A percentile compares a stretch with the other conserved stretches of the same genome.
phyloP scores from a whole-genome alignment of 2,888 invertebrate genomes.

The Cheilosia pagana region DNA sequence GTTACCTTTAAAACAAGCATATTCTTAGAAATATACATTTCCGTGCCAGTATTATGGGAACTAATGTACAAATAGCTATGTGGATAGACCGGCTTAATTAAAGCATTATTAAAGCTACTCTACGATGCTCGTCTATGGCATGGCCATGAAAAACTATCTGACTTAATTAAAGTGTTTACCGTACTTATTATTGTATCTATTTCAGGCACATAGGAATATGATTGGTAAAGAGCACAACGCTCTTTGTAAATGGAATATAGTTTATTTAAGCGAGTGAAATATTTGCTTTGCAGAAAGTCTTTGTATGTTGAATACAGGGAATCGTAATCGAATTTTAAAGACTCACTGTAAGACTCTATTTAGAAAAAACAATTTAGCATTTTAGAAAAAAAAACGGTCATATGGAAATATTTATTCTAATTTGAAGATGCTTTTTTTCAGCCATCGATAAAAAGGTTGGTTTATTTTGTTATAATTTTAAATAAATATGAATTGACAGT shows the following conservation, averaged over 20 bases:
- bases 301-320: too few species aligned
- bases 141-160: neutral
- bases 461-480: too few species aligned
- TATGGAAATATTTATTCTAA: too few species aligned
- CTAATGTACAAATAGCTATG: neutral
- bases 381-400: too few species aligned
- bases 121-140: slow-evolving; percentile 6
- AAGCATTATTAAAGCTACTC: neutral
- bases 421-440: too few species aligned
- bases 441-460: too few species aligned
- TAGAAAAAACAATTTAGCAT: too few species aligned
- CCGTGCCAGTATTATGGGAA: neutral
- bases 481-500: too few species aligned
- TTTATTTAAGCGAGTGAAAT: neutral
- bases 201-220: neutral
- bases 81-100: neutral
- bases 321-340: too few species aligned
- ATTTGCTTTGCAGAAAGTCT: too few species aligned
- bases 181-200: neutral
- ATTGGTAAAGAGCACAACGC: neutral
- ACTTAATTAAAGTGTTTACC: neutral
- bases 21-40: slow-evolving; percentile 4
- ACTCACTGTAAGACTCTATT: too few species aligned
- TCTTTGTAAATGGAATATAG: neutral
- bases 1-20: neutral